Evolutionary conservation across 2,888 invertebrate genomes (phyloP).

Genomic region (Eilema depressum): DNA sequence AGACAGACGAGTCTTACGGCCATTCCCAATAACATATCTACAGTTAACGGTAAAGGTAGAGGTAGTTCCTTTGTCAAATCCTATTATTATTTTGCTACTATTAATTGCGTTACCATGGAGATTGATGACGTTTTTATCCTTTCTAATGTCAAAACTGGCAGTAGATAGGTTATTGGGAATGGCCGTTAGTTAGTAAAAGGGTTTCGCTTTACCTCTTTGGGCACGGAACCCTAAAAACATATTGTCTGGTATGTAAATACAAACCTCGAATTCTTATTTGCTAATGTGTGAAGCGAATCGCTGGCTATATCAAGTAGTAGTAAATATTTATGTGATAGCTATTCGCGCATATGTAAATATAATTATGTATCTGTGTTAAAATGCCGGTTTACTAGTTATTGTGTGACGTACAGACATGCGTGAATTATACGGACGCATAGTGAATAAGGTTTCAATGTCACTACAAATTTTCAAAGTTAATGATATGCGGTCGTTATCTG

Average conservation of each 20-base stretch:
- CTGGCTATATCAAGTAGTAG: background rate
- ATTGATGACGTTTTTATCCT: too few relatives aligned
- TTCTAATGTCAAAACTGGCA: too few relatives aligned
- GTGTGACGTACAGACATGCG: background rate
- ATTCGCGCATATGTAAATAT: background rate
- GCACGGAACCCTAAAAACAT: too few relatives aligned
- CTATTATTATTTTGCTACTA: too few relatives aligned
- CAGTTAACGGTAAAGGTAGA: too few relatives aligned
- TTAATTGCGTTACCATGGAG: too few relatives aligned
- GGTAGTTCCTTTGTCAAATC: too few relatives aligned
- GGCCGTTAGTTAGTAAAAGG: too few relatives aligned
- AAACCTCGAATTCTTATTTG: background rate
- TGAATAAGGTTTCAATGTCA: slow-evolving; percentile 21
- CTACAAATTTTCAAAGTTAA: slow-evolving; percentile 38
- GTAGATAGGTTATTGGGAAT: too few relatives aligned
- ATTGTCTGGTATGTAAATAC: background rate
- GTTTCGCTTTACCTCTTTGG: too few relatives aligned
- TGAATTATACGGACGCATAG: background rate
- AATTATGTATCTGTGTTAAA: slow-evolving; percentile 12
- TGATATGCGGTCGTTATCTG: slow-evolving; percentile 22
- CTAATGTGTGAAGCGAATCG: slow-evolving; percentile 2
- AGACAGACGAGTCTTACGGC: too few relatives aligned
- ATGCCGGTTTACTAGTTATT: slow-evolving; percentile 11
- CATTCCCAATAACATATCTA: too few relatives aligned
- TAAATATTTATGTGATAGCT: slow-evolving; percentile 1